Conservation (phyloP, 2,113 vertebrate genomes). For the Paracanthobrama guichenoti region DNA sequence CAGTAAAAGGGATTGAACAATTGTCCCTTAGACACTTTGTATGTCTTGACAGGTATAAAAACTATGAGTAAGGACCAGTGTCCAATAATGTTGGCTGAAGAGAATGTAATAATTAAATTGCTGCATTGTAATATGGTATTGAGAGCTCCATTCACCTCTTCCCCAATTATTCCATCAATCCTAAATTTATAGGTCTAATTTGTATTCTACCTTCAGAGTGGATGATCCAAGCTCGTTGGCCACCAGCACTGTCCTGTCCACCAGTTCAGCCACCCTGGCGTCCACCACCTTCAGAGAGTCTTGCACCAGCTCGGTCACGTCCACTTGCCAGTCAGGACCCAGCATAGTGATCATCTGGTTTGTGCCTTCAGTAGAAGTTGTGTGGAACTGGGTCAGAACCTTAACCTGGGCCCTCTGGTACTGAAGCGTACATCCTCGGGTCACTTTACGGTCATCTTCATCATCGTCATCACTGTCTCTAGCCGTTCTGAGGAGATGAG, state of each 20-base stretch:
- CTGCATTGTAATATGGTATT: background rate
- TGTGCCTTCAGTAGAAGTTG: slow-evolving; percentile 88
- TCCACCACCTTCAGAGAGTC: slow-evolving; percentile 91
- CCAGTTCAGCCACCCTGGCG: slow-evolving; percentile 87
- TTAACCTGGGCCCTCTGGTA: slow-evolving; percentile 91
- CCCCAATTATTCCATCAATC: background rate
- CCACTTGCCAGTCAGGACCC: slow-evolving; percentile 96
- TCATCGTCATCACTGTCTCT: slow-evolving; percentile 94
- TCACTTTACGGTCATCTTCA: slow-evolving; percentile 83
- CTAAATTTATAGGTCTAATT: background rate
- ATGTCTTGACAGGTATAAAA: background rate
- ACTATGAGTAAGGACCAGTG: background rate
- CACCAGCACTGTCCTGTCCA: slow-evolving; percentile 87
- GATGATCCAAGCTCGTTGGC: slow-evolving; percentile 91
- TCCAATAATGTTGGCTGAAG: slow-evolving; percentile 5
- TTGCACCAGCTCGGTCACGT: slow-evolving; percentile 94
- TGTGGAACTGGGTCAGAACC: slow-evolving; percentile 98
- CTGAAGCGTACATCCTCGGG: slow-evolving; percentile 92
- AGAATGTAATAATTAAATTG: background rate
- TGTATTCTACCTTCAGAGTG: slow-evolving; percentile 83
- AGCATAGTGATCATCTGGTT: slow-evolving; percentile 97
- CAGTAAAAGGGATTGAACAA: background rate
- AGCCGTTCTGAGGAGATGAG: slow-evolving; percentile 75
- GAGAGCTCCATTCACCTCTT: background rate
- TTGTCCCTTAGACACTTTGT: background rate